phyloP scores from a whole-genome alignment of 2,797 vertebrate genomes.

The Decapterus maruadsi region DNA sequence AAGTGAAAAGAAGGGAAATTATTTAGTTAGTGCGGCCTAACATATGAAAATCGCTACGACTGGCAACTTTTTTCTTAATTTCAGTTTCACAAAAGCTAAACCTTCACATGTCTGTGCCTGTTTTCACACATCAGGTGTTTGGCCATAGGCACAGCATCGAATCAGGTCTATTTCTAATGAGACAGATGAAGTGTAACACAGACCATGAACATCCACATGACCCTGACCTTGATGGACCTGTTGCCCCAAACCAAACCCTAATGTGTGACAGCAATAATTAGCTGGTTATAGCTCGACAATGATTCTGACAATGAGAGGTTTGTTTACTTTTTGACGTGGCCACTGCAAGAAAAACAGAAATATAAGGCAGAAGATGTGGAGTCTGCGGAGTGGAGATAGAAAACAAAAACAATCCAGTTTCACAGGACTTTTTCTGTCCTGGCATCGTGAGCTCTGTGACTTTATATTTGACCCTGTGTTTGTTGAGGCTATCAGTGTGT shows the following conservation, averaged over 20 bases:
- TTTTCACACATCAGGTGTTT: conserved; percentile 62
- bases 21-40: background rate
- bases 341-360: background rate
- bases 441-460: conserved; percentile 40
- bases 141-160: conserved; percentile 29
- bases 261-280: conserved; percentile 17
- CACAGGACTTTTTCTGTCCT: background rate
- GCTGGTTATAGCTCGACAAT: background rate
- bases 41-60: conserved; percentile 4
- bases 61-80: background rate
- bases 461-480: conserved; percentile 68
- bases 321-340: background rate
- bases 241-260: conserved; percentile 17
- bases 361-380: background rate
- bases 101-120: conserved; percentile 37
- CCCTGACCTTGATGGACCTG: conserved; percentile 26
- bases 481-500: conserved; percentile 68
- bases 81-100: conserved; percentile 11
- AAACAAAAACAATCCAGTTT: background rate
- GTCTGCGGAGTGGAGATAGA: background rate
- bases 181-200: conserved; percentile 29
- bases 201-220: conserved; percentile 3
- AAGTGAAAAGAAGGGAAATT: background rate
- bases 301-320: background rate
- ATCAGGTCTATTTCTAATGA: conserved; percentile 39